Conservation (phyloP, 2,113 vertebrate genomes). For the Bucco capensis region DNA sequence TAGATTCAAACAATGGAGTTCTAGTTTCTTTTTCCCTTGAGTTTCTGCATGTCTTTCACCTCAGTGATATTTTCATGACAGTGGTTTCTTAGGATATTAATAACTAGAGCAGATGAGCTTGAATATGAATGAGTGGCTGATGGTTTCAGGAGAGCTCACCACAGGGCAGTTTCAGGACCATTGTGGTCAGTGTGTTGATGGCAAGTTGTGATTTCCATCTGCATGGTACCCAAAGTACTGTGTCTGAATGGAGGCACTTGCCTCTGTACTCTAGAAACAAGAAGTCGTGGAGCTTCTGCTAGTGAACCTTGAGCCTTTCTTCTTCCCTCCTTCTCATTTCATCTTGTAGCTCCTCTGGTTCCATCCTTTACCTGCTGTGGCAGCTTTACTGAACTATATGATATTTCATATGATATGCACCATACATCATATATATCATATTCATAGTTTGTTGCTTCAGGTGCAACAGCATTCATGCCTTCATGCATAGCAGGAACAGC, state of each 20-base stretch:
- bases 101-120: background rate
- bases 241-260: background rate
- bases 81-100: background rate
- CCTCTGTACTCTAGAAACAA: accelerated
- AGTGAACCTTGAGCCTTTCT: background rate
- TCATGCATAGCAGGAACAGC: background rate
- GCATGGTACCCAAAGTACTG: background rate
- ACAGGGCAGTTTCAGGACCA: background rate
- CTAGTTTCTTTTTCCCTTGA: background rate
- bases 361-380: background rate
- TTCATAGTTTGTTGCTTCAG: background rate
- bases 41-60: background rate
- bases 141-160: background rate
- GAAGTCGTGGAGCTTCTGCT: accelerated
- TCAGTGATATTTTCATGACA: background rate
- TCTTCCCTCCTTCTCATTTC: background rate
- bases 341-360: background rate
- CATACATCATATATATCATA: too few relatives aligned
- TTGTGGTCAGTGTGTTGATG: accelerated
- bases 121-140: accelerated
- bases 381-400: background rate
- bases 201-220: background rate
- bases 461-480: background rate
- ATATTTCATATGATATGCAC: too few relatives aligned
- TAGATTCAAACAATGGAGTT: background rate